Conservation (phyloP, 2,797 vertebrate genomes). For the Rhinogobio ventralis region DNA sequence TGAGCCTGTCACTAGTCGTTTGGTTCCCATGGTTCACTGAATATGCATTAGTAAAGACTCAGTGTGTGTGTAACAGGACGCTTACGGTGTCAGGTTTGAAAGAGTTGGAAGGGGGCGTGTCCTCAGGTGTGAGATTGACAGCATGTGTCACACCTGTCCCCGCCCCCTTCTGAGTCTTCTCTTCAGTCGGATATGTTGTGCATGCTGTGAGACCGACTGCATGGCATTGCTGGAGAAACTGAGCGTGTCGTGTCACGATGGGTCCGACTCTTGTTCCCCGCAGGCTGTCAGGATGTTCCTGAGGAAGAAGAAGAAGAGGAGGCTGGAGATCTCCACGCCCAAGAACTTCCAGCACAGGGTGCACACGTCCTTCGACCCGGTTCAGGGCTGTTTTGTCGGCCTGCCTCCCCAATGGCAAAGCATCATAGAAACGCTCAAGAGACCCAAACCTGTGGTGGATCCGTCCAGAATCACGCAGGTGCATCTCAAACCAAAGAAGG, state of each 20-base stretch:
- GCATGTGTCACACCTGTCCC: not conserved
- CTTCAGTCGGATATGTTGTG: not conserved
- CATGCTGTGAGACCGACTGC: not conserved
- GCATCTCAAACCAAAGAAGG: conserved; percentile 87
- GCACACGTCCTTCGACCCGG: conserved; percentile 87
- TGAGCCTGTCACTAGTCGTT: not conserved
- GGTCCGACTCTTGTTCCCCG: conserved; percentile 52
- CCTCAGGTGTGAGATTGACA: not conserved
- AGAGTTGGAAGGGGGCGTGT: not conserved
- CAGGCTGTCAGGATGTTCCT: conserved; percentile 82
- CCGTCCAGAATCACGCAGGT: conserved; percentile 86
- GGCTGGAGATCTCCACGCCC: conserved; percentile 87
- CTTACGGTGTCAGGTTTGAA: not conserved
- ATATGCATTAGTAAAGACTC: not conserved
- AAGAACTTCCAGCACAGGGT: conserved; percentile 92
- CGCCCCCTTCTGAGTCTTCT: conserved; percentile 1
- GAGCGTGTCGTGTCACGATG: not conserved
- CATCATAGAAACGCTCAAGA: conserved; percentile 86
- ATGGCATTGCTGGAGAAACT: conserved; percentile 41
- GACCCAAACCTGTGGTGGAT: conserved; percentile 91
- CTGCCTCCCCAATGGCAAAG: conserved; percentile 94
- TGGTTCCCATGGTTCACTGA: not conserved
- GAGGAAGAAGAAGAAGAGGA: conserved; percentile 86
- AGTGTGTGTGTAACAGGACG: not conserved
- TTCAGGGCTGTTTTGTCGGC: conserved; percentile 86